phyloP scores from a whole-genome alignment of 2,888 invertebrate species.

The Galerucella pusilla region DNA sequence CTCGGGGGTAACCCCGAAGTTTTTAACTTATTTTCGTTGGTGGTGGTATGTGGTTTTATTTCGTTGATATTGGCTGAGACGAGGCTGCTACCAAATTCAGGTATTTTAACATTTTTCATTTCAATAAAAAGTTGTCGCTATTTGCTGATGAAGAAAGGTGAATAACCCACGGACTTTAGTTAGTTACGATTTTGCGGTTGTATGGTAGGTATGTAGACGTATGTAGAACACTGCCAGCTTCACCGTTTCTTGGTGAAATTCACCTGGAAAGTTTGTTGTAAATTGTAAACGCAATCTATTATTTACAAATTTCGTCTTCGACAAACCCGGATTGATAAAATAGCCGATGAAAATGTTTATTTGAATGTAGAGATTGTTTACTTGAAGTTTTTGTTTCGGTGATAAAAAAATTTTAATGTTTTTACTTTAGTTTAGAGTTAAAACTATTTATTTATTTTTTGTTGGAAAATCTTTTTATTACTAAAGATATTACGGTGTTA shows the following conservation, averaged over 20 bases:
- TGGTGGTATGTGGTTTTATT: slow-evolving; percentile 55
- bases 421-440: too few species aligned
- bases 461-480: too few species aligned
- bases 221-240: slow-evolving; percentile 26
- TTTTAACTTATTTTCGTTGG: slow-evolving; percentile 51
- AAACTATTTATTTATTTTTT: too few species aligned
- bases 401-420: too few species aligned
- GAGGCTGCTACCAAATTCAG: slow-evolving; percentile 48
- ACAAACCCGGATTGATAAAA: not conserved
- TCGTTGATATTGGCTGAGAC: slow-evolving; percentile 54
- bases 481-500: too few species aligned
- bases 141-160: slow-evolving; percentile 19
- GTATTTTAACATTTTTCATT: slow-evolving; percentile 29
- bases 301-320: not conserved
- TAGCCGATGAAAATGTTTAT: too few species aligned
- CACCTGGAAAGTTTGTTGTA: slow-evolving; percentile 6
- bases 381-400: too few species aligned
- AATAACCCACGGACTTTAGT: slow-evolving; percentile 23
- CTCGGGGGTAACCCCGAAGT: slow-evolving; percentile 53
- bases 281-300: not conserved
- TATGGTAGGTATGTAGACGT: slow-evolving; percentile 3
- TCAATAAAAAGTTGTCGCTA: slow-evolving; percentile 6
- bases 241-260: slow-evolving; percentile 18
- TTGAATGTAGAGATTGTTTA: too few species aligned
- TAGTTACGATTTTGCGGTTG: not conserved